Conservation (phyloP, 2,113 vertebrate genomes). For the Tyrannus savana region DNA sequence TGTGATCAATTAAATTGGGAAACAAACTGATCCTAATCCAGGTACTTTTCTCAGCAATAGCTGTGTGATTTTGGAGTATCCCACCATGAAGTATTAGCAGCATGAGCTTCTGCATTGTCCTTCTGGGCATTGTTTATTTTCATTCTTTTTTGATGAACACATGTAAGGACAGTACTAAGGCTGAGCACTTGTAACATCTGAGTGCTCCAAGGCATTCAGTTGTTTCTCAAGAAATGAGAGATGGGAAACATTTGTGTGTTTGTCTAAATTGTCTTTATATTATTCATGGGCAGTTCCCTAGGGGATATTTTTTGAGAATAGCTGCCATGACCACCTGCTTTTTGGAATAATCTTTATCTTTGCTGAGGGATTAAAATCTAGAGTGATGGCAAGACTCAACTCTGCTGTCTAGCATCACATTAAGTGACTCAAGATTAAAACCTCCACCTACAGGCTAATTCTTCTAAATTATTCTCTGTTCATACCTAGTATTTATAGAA, state of each 20-base stretch:
- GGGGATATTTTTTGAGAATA: background rate
- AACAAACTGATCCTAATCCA: background rate
- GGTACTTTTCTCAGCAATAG: background rate
- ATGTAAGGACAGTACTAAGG: background rate
- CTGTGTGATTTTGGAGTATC: background rate
- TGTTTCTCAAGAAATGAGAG: background rate
- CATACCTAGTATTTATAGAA: background rate
- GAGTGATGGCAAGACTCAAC: background rate
- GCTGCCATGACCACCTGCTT: background rate
- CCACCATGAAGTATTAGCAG: background rate
- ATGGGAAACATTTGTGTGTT: background rate
- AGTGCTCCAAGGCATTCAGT: background rate
- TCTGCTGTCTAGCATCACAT: background rate
- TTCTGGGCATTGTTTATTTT: background rate
- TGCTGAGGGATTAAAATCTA: background rate
- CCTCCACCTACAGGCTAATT: rapidly evolving
- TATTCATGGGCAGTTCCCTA: background rate
- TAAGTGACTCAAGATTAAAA: background rate
- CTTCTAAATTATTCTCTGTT: background rate
- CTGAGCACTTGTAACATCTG: background rate
- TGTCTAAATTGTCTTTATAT: background rate
- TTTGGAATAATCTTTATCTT: background rate
- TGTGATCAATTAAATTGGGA: background rate
- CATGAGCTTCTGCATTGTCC: background rate
- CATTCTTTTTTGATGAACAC: background rate